Conservation (phyloP, 2,113 vertebrate species). For the Spilogale gracilis region DNA sequence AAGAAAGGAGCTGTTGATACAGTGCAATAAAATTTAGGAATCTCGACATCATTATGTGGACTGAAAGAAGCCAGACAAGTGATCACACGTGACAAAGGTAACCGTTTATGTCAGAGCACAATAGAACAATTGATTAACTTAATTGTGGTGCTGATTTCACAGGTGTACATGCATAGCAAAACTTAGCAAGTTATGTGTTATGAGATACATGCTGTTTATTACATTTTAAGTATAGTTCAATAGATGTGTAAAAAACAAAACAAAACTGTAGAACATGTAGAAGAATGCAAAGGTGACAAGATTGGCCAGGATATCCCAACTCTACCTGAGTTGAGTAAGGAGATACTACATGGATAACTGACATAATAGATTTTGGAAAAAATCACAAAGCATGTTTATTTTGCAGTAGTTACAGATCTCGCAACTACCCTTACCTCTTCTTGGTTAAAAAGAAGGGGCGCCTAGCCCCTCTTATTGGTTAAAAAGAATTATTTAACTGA, state of each 20-base stretch:
- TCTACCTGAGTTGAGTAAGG: neutral
- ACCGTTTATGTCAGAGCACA: neutral
- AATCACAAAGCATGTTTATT: neutral
- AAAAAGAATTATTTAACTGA: neutral
- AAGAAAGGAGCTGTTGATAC: neutral
- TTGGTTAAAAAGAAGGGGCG: neutral
- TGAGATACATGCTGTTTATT: neutral
- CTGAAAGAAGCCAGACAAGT: neutral
- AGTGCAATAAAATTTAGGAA: neutral
- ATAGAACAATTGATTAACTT: neutral
- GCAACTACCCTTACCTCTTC: neutral
- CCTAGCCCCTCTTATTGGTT: neutral
- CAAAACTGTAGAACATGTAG: neutral
- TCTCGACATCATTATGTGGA: neutral
- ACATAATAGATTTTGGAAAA: neutral
- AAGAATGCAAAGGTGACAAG: neutral
- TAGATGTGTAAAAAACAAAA: neutral
- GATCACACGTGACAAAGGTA: neutral
- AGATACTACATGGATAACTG: neutral
- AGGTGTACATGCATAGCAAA: neutral
- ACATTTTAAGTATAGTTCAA: neutral
- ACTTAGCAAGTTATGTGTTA: neutral
- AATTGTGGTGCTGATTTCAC: neutral
- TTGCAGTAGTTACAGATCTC: slow-evolving; percentile 2
- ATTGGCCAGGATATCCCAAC: neutral